These are phyloP conservation scores for Ailurus styani DNA, from an alignment of 2,113 vertebrate species.

Conservation along the genomic window DNA sequence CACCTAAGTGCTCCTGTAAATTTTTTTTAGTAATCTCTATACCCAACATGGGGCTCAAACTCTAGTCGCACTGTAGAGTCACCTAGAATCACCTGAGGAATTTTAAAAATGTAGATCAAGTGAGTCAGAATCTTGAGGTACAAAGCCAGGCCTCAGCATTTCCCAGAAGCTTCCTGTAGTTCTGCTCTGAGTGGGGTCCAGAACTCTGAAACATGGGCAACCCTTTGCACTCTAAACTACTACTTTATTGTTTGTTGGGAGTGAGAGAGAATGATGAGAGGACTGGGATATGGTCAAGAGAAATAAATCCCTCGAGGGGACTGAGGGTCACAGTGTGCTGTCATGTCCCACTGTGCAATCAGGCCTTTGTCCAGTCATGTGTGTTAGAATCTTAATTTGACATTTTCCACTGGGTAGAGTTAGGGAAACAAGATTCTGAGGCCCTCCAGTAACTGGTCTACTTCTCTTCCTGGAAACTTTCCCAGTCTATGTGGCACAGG, in stretches of 20 bases:
- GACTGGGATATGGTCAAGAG: neutral
- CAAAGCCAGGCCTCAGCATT: neutral
- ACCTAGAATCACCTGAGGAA: neutral
- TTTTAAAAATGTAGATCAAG: neutral
- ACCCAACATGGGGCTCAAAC: neutral
- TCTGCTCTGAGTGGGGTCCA: neutral
- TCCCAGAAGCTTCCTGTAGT: neutral
- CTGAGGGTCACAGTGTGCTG: neutral
- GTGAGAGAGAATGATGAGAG: neutral
- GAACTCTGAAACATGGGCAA: neutral
- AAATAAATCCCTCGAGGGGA: neutral
- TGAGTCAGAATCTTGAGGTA: neutral
- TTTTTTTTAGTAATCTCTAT: neutral
- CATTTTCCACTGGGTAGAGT: neutral
- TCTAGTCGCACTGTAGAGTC: neutral
- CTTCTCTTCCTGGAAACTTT: neutral
- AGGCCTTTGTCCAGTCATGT: neutral
- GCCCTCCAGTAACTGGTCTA: neutral
- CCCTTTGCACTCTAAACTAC: neutral
- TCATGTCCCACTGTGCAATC: neutral
- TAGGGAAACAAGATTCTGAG: neutral
- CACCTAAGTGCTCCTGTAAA: no score
- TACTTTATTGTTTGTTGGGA: neutral
- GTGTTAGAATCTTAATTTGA: neutral
- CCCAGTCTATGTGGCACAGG: neutral